phyloP scores from a whole-genome alignment of 2,888 invertebrate species.

The Schizotus pectinicornis region DNA sequence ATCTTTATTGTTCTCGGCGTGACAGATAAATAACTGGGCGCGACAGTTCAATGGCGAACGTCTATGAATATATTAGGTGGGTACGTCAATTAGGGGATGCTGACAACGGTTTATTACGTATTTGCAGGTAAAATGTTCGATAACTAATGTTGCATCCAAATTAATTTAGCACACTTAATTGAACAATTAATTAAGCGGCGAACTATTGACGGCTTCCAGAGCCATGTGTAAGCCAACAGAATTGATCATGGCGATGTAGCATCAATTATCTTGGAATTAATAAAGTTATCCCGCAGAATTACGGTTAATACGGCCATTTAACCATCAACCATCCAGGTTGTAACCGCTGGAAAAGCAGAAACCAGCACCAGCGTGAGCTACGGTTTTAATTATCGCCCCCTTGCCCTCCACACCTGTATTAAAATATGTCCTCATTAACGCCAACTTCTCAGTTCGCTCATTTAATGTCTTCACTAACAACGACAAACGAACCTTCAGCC shows the following conservation, averaged over 20 bases:
- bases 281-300: not conserved
- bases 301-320: constrained; percentile 16
- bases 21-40: constrained; percentile 50
- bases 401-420: constrained; percentile 23
- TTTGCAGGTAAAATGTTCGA: constrained; percentile 29
- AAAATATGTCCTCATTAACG: constrained; percentile 24
- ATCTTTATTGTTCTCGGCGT: constrained; percentile 50
- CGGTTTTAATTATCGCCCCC: constrained; percentile 20
- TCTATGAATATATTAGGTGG: constrained; percentile 46
- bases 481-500: constrained; percentile 23
- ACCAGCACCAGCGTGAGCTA: constrained; percentile 16
- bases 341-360: constrained; percentile 6
- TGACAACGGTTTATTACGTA: constrained; percentile 32
- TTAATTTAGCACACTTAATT: constrained; percentile 21
- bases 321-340: constrained; percentile 8
- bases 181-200: constrained; percentile 20
- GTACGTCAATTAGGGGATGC: constrained; percentile 38
- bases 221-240: constrained; percentile 5
- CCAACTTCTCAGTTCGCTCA: constrained; percentile 23
- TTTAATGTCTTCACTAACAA: constrained; percentile 22
- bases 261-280: constrained; percentile 2
- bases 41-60: constrained; percentile 43
- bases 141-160: constrained; percentile 16
- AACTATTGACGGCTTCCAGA: not conserved
- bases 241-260: not conserved